A percentile compares a stretch with the other conserved stretches of the same genome.
Conservation (phyloP, 1,140 invertebrate species). For the Zaprionus vittiger region DNA sequence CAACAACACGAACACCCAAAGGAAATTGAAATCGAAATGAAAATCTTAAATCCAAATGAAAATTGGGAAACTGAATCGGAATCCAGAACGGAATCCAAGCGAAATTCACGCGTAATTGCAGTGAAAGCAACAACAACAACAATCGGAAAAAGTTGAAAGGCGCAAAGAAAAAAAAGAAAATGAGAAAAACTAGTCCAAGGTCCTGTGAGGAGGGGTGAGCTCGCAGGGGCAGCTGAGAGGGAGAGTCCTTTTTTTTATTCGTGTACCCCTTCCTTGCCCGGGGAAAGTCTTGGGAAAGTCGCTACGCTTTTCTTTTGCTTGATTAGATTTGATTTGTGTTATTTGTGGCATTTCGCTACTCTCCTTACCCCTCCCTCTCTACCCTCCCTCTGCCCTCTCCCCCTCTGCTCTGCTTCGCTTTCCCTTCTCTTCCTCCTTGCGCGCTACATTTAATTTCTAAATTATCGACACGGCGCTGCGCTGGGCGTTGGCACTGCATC, state of each 20-base stretch:
- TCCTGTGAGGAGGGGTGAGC: conserved; percentile 71
- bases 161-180: conserved; percentile 15
- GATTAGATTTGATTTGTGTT: conserved; percentile 80
- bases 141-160: conserved; percentile 13
- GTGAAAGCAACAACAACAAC: conserved; percentile 42
- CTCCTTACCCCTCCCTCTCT: not conserved
- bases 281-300: conserved; percentile 62
- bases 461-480: conserved; percentile 69
- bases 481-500: conserved; percentile 57
- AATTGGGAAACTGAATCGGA: conserved; percentile 35
- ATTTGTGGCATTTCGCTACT: conserved; percentile 72
- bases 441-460: conserved; percentile 78
- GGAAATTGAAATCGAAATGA: conserved; percentile 48
- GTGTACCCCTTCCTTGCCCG: conserved; percentile 22
- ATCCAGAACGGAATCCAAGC: conserved; percentile 46
- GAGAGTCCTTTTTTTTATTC: conserved; percentile 18
- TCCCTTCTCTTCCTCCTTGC: conserved; percentile 2
- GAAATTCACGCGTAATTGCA: conserved; percentile 63
- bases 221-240: not conserved
- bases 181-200: conserved; percentile 64
- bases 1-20: conserved; percentile 29
- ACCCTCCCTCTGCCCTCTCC: not conserved
- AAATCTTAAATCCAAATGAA: conserved; percentile 52
- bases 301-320: conserved; percentile 65
- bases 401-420: not conserved